Evolutionary conservation across 2,797 vertebrate genomes (phyloP).

Genomic region (Arrhamphus sclerolepis): DNA sequence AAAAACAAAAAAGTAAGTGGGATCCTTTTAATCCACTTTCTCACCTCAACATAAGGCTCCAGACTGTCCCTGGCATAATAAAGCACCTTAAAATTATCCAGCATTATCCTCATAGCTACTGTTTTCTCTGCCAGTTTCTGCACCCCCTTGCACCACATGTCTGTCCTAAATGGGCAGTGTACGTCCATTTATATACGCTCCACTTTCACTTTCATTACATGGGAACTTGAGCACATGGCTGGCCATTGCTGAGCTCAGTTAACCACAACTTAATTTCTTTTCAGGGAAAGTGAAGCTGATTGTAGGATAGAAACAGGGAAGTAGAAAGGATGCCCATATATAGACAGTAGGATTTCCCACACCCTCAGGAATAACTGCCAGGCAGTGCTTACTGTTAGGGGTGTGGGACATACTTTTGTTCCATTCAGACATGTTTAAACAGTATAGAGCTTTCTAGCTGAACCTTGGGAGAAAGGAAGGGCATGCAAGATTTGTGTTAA

Average conservation of each 20-base stretch:
- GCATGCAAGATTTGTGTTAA: too few relatives aligned
- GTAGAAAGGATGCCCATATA: conserved; percentile 59
- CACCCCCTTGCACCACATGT: conserved; percentile 9
- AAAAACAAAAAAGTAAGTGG: background rate
- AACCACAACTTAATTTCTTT: conserved; percentile 57
- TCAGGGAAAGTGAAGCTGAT: background rate
- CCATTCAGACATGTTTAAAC: background rate
- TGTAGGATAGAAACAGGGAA: background rate
- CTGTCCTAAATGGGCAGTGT: background rate
- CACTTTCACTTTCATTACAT: conserved; percentile 55
- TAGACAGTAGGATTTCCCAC: conserved; percentile 44
- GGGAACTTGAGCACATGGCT: conserved; percentile 23
- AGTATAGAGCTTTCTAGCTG: too few relatives aligned
- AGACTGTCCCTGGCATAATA: conserved; percentile 81
- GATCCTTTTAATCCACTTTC: background rate
- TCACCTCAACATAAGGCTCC: conserved; percentile 90
- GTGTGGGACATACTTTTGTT: accelerated
- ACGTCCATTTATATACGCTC: background rate
- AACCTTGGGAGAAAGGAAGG: background rate
- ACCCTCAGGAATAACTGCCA: background rate
- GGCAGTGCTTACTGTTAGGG: conserved; percentile 18
- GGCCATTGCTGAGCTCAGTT: conserved; percentile 25
- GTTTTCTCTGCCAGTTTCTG: conserved; percentile 14
- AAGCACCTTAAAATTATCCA: conserved; percentile 83
- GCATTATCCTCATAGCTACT: conserved; percentile 64